Evolutionary conservation across 2,113 vertebrate genomes (phyloP).

Genomic region (Phyllopteryx taeniolatus): DNA sequence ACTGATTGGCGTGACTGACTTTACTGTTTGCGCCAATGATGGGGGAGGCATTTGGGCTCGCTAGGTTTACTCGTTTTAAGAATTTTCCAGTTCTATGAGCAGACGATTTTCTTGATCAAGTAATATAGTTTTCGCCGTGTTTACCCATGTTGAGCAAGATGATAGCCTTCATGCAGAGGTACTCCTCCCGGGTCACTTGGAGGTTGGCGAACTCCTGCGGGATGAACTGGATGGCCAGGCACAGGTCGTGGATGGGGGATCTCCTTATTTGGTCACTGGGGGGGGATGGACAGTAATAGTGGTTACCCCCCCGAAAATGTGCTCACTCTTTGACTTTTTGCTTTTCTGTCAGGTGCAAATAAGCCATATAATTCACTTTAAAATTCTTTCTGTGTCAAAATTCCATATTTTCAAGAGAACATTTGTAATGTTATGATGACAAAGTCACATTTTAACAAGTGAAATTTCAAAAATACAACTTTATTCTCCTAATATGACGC

Average conservation of each 20-base stretch:
- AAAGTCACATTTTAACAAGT: no score
- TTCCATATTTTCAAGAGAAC: not conserved
- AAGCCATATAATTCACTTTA: not conserved
- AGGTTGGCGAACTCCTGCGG: conserved; percentile 93
- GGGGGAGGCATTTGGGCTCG: no score
- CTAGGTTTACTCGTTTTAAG: no score
- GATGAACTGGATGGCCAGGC: conserved; percentile 92
- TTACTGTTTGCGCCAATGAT: no score
- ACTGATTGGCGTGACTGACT: no score
- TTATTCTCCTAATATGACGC: no score
- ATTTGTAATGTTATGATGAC: not conserved
- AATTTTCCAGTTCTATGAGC: no score
- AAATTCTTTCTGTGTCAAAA: not conserved
- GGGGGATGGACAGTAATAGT: not conserved
- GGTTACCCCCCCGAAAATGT: not conserved
- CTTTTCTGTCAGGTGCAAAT: not conserved
- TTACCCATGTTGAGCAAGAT: conserved; percentile 94
- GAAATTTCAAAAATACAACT: no score
- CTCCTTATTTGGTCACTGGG: conserved; percentile 90
- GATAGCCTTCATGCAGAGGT: conserved; percentile 97
- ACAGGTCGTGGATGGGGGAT: conserved; percentile 91
- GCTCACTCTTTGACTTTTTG: not conserved
- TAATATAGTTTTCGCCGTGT: conserved; percentile 11
- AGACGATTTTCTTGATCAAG: no score
- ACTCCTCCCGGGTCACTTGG: conserved; percentile 91